phyloP scores from a whole-genome alignment of 2,888 invertebrate species.

The Nysson spinosus region DNA sequence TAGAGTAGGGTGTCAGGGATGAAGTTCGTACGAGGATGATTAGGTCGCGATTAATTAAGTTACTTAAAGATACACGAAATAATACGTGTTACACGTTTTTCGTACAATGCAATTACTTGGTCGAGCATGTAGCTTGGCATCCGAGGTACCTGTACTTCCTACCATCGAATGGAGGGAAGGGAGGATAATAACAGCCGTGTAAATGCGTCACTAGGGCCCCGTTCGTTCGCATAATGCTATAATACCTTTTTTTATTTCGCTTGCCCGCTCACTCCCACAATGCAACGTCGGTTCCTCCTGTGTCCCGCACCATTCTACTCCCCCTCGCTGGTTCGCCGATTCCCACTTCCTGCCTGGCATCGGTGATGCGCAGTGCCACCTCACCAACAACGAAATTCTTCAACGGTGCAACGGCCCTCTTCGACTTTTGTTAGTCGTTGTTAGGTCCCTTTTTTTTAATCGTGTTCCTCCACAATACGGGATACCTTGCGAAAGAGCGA shows the following conservation, averaged over 20 bases:
- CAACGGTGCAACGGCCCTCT: slow-evolving; percentile 61
- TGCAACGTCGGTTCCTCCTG: slow-evolving; percentile 51
- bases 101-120: slow-evolving; percentile 12
- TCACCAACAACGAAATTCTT: slow-evolving; percentile 73
- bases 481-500: not conserved
- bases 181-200: slow-evolving; percentile 63
- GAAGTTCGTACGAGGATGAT: not conserved
- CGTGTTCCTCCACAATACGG: not conserved
- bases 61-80: slow-evolving; percentile 14
- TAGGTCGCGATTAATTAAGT: slow-evolving; percentile 8
- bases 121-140: slow-evolving; percentile 46
- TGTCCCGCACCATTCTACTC: slow-evolving; percentile 16
- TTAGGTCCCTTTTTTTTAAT: slow-evolving; percentile 18
- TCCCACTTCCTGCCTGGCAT: slow-evolving; percentile 75
- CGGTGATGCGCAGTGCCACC: slow-evolving; percentile 77
- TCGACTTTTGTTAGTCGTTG: slow-evolving; percentile 51
- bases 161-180: slow-evolving; percentile 28
- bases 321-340: slow-evolving; percentile 61
- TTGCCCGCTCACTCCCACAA: slow-evolving; percentile 61
- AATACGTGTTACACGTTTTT: slow-evolving; percentile 42
- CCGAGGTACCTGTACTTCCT: slow-evolving; percentile 47
- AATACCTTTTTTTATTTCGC: slow-evolving; percentile 59
- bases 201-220: slow-evolving; percentile 66
- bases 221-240: slow-evolving; percentile 64
- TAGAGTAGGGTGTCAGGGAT: not conserved